Evolutionary conservation across 2,888 invertebrate species (phyloP).

Genomic region (Sesia apiformis): DNA sequence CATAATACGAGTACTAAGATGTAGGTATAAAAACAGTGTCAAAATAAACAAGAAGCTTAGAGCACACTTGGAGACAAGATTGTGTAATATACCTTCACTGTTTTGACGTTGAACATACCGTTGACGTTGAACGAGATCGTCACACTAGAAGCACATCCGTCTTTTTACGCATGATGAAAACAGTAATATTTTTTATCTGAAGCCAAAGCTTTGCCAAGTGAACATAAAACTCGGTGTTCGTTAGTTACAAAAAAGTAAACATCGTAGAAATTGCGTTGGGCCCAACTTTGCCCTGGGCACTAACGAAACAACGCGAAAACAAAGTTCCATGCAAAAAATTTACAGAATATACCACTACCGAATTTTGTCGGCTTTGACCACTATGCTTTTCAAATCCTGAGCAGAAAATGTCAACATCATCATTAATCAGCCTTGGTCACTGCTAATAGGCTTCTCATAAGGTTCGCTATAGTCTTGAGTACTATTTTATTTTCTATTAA

Average conservation of each 20-base stretch:
- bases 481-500: too few species aligned
- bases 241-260: background rate
- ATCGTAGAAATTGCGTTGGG: background rate
- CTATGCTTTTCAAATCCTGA: too few species aligned
- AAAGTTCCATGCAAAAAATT: too few species aligned
- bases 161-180: background rate
- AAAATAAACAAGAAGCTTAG: background rate
- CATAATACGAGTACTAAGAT: constrained; percentile 12
- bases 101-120: background rate
- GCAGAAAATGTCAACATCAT: too few species aligned
- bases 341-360: background rate
- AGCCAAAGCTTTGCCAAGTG: background rate
- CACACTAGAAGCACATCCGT: background rate
- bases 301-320: background rate
- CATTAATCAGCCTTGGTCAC: too few species aligned
- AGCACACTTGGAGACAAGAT: background rate
- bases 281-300: background rate
- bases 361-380: background rate
- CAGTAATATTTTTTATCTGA: background rate
- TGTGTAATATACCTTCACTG: background rate
- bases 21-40: background rate
- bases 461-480: too few species aligned
- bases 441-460: too few species aligned
- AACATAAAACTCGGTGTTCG: background rate
- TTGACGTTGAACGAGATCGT: background rate